Percentiles rank a stretch among this genome's conserved stretches.
These are phyloP conservation scores for Trypoxylon attenuatum DNA, from an alignment of 2,888 invertebrate species.

Conservation along the genomic window DNA sequence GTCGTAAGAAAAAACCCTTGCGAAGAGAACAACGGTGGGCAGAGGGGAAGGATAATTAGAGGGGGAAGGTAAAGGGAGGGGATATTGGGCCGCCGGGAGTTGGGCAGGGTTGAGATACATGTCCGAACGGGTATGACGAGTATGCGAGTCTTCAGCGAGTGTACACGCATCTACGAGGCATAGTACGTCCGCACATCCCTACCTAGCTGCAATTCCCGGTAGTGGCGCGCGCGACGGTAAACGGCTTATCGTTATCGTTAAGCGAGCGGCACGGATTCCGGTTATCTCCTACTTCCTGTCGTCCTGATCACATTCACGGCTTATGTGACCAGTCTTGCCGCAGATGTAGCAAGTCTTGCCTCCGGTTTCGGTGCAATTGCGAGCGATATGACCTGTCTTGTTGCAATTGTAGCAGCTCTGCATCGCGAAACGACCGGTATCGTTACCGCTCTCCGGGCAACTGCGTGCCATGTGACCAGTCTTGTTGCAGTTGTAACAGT, in stretches of 20 bases:
- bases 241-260: constrained; percentile 68
- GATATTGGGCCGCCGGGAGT: constrained; percentile 57
- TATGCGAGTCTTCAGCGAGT: constrained; percentile 59
- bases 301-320: constrained; percentile 91
- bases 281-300: constrained; percentile 78
- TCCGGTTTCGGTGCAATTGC: constrained; percentile 78
- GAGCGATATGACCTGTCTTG: constrained; percentile 83
- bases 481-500: constrained; percentile 97
- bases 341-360: constrained; percentile 93
- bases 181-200: constrained; percentile 67
- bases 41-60: constrained; percentile 50
- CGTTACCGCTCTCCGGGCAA: constrained; percentile 84
- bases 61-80: constrained; percentile 54
- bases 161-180: constrained; percentile 64
- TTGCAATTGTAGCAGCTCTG: constrained; percentile 81
- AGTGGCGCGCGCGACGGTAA: constrained; percentile 69
- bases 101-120: constrained; percentile 56
- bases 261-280: constrained; percentile 71
- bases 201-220: constrained; percentile 69
- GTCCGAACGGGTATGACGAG: constrained; percentile 65
- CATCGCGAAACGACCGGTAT: constrained; percentile 75
- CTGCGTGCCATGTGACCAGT: constrained; percentile 93
- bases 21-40: constrained; percentile 68
- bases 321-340: constrained; percentile 93
- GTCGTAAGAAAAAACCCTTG: constrained; percentile 64